Evolutionary conservation across 2,797 vertebrate genomes (phyloP), one percentile per base, ranked within the genome.

Genomic region (Erethizon dorsatum): DNA sequence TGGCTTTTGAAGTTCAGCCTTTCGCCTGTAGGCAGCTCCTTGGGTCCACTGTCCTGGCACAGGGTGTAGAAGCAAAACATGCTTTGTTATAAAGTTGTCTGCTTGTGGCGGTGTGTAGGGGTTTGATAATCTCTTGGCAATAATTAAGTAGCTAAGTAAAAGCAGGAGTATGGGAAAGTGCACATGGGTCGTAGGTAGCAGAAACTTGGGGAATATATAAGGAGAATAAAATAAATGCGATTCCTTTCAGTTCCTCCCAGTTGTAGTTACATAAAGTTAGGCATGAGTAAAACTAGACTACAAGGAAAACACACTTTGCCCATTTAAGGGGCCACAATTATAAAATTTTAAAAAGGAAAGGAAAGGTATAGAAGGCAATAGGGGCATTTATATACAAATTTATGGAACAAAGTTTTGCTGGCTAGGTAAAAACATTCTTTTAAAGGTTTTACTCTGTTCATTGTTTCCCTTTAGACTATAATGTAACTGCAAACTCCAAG

Each of bases 401-500:
- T 24, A 88, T 54, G 26, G 20, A 50, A 50, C 28, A 75, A n/a
- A 41, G 31, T 80, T 83, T 94, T 91, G 78, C n/a, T 37, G 4
- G 15, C 12, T 83, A 69, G 54, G 41, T 91, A 47, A 37, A 56
- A 14, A 13, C 73, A 63, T 31, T 75, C 18, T 92, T 80, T 80
- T 80, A 71, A 88, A 78, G 47, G 22, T 47, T 26, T 88, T 83
- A 56, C 85, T 37, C 20, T 87, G 45, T 3, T 88, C 28, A 20
- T 79, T 87, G 13, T 63, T 83, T 41, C 56, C 86, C 88, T 78
- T 22, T 84, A 94, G 93, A 94, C 71, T 94, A 99, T 98, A 99
- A 98, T 6, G 99, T 99, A 98, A 99, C 99, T 0, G 99, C 99
- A 67, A 99, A 99, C 98, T 99, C 99, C 97, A 99, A 98, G 98